Conservation (phyloP, 2,797 vertebrate species). For the Tapirus indicus region DNA sequence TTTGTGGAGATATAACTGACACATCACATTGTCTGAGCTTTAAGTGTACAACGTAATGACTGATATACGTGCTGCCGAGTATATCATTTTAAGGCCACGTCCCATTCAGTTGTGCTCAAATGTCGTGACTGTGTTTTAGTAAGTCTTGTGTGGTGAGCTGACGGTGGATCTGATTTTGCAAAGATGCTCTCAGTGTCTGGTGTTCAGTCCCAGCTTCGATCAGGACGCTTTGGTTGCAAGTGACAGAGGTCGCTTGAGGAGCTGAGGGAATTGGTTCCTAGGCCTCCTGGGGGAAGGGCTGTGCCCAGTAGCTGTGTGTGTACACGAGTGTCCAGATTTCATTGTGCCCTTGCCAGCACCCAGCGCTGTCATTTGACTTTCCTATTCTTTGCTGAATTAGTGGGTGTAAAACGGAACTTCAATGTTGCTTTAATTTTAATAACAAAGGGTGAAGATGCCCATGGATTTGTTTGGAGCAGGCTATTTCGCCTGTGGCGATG, state of each 20-base stretch:
- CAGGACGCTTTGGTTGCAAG: neutral
- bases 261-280: neutral
- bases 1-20: neutral
- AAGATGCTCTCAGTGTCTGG: neutral
- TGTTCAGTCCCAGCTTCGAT: neutral
- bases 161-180: neutral
- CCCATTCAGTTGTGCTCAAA: neutral
- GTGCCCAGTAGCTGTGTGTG: rapidly evolving
- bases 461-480: neutral
- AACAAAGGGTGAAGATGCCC: neutral
- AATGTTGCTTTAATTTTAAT: neutral
- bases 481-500: neutral
- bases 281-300: neutral
- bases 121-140: neutral
- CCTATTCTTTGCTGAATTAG: conserved; percentile 11
- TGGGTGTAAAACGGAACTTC: neutral
- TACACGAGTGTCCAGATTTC: neutral
- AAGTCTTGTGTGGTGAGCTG: neutral
- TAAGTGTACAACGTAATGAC: neutral
- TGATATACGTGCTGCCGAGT: neutral
- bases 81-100: neutral
- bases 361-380: neutral
- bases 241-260: neutral
- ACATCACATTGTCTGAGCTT: neutral
- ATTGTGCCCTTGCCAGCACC: neutral